Evolutionary conservation across 2,113 vertebrate species (phyloP).

Genomic region (Seriola aureovittata): DNA sequence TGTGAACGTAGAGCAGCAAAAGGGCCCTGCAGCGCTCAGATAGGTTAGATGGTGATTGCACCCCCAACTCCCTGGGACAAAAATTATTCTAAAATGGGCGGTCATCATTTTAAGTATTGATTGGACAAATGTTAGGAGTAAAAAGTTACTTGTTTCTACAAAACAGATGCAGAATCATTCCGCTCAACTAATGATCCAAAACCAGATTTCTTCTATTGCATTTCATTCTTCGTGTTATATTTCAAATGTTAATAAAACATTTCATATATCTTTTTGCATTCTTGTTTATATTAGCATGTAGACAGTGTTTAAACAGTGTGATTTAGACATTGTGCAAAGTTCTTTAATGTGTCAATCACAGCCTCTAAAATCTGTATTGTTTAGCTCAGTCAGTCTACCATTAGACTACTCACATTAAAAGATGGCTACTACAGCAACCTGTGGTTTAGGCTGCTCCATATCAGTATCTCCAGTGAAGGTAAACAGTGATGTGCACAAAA

Average conservation of each 20-base stretch:
- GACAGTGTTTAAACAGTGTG: neutral
- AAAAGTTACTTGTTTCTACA: neutral
- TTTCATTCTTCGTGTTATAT: neutral
- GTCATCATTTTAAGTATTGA: neutral
- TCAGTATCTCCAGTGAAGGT: slow-evolving; percentile 50
- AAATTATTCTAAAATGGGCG: neutral
- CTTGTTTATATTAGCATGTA: neutral
- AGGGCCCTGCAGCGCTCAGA: slow-evolving; percentile 26
- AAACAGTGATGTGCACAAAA: slow-evolving; percentile 47
- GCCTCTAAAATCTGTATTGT: neutral
- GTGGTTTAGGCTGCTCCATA: slow-evolving; percentile 25
- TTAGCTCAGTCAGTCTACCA: neutral
- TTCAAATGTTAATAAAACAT: neutral
- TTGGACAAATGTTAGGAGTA: neutral
- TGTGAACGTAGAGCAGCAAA: slow-evolving; percentile 35
- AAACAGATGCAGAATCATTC: neutral
- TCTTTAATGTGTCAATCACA: neutral
- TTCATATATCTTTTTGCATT: neutral
- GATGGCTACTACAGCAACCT: neutral
- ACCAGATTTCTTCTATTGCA: neutral
- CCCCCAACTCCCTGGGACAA: neutral
- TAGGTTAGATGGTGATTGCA: slow-evolving; percentile 20
- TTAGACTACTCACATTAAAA: neutral
- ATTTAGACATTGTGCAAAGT: neutral
- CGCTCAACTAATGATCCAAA: neutral